Conservation (phyloP, 2,113 vertebrate species). For the Daboia siamensis region DNA sequence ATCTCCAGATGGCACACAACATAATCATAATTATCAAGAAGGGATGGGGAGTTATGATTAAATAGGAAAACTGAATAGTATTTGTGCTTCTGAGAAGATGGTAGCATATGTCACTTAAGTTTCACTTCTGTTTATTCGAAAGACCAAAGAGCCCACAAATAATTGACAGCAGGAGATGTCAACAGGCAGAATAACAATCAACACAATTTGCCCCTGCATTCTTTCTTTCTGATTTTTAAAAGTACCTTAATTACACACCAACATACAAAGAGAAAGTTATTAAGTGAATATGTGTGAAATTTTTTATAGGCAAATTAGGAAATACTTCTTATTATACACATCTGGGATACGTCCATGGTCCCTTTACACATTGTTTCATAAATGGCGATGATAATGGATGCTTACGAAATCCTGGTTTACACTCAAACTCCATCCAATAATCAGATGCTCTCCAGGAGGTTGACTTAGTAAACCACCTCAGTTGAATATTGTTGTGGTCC, state of each 20-base stretch:
- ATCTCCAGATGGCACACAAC: not conserved
- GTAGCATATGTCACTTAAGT: not conserved
- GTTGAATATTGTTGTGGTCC: not conserved
- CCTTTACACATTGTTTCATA: slow-evolving; percentile 9
- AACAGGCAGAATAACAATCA: not conserved
- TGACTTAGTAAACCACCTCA: not conserved
- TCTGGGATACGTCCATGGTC: slow-evolving; percentile 14
- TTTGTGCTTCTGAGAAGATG: not conserved
- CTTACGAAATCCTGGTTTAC: slow-evolving; percentile 3
- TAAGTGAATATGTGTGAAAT: not conserved
- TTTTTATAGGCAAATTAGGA: not conserved
- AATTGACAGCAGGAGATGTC: not conserved
- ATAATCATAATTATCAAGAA: not conserved
- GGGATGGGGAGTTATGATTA: not conserved
- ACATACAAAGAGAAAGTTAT: not conserved
- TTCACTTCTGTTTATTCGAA: not conserved
- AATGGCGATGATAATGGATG: slow-evolving; percentile 11
- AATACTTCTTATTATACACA: slow-evolving; percentile 9
- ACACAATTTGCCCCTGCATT: not conserved
- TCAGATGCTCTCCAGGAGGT: slow-evolving; percentile 11
- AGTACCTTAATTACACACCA: not conserved
- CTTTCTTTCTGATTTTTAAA: not conserved
- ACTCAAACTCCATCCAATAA: slow-evolving; percentile 23
- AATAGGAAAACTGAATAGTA: not conserved
- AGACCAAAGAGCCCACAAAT: not conserved